Evolutionary conservation across 2,113 vertebrate species (phyloP), one percentile per base, ranked within the genome.

Genomic region (Paramisgurnus dabryanus): DNA sequence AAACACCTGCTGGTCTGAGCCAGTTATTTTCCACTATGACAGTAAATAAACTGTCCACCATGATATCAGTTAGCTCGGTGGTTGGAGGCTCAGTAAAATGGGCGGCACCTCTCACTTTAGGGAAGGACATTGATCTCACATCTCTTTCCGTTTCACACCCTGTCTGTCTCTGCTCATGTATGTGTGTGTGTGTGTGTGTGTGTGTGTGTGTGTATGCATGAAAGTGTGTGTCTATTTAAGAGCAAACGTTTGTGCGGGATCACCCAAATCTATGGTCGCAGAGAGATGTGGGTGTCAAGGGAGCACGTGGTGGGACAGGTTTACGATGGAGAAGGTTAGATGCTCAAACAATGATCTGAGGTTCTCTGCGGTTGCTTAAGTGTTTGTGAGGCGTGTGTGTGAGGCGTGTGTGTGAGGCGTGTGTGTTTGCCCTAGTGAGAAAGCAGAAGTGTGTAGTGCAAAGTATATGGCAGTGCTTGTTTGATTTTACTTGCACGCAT

Each of bases 21-120:
- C 82, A 86, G 82, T 83, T 88, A 81, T 90, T 88, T 87, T 89
- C 85, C 84, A 86, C 70, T 63, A 66, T 80, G 53, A 77, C 70
- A 79, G 82, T 89, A 89, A 90, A 86, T 77, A 85, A 82, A 61
- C 40, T 85, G 85, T 83, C 80, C 49, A 80, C 67, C 79, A 34
- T 78, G 69, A 71, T 84, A 82, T 64, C 68, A 41, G 79, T 80
- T 80, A 80, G 69, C 40, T 43, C 17, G 55, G 68, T 66, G 75
- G 75, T 66, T 55, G n/a, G 63, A 41, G 63, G 63, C 75, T 66
- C 47, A 0, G 75, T 15, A 15, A 77, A 66, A 77, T 22, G 34
- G 67, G 53, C 41, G 67, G 77, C 57, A 67, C 18, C 69, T 39
- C 17, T 80, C 67, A 72, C 79, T 67, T 79, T 75, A 71, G 64